Percentiles rank a stretch among this genome's conserved stretches.
Conservation (phyloP, 2,113 vertebrate species). For the Dicrurus megarhynchus region DNA sequence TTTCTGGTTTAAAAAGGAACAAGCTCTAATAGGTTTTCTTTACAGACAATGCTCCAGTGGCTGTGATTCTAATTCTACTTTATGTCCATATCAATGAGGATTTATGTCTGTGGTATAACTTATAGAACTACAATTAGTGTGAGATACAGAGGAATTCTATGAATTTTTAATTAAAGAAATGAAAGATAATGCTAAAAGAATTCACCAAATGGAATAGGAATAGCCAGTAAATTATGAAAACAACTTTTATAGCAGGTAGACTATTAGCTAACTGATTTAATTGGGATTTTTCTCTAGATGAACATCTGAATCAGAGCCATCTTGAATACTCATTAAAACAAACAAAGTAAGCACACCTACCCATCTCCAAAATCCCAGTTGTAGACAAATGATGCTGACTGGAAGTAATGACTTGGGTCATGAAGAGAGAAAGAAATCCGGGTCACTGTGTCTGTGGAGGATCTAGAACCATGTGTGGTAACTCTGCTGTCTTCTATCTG, state of each 20-base stretch:
- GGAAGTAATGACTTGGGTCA: constrained; percentile 79
- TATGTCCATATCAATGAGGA: neutral
- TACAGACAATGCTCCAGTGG: neutral
- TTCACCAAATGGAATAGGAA: neutral
- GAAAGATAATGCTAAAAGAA: neutral
- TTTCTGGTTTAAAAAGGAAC: neutral
- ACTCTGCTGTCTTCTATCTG: constrained; percentile 77
- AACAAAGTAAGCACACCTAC: constrained; percentile 60
- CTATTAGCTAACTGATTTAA: neutral
- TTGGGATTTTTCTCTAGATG: neutral
- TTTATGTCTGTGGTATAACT: neutral
- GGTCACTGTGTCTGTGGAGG: constrained; percentile 70
- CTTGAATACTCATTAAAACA: neutral
- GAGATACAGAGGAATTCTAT: neutral
- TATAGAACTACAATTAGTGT: neutral
- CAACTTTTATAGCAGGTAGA: neutral
- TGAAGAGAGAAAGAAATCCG: constrained; percentile 80
- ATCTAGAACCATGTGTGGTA: constrained; percentile 62
- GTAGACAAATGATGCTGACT: constrained; percentile 76
- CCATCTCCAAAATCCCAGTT: constrained; percentile 87
- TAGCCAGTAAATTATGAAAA: neutral
- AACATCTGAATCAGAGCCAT: neutral
- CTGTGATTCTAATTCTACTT: neutral
- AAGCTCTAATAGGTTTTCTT: neutral
- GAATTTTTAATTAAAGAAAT: neutral